Evolutionary conservation across 2,797 vertebrate species (phyloP), one percentile per base, ranked within the genome.

Genomic region (Cynodonichthys magdalenae): DNA sequence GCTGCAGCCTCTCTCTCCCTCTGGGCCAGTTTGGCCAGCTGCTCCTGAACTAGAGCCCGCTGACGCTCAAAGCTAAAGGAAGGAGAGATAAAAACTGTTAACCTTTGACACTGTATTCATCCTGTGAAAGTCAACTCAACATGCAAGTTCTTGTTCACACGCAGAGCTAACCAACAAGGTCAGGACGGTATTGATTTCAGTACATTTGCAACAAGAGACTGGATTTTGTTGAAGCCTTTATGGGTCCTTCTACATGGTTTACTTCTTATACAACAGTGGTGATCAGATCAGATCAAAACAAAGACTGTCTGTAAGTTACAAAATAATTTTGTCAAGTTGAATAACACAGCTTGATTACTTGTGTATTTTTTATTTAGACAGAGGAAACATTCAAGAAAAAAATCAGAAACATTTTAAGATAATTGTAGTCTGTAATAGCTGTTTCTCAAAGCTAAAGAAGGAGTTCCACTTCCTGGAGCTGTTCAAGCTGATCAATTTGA

Each of bases 1-100:
- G 80, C 81, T 31, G 90, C 88, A 0, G 48, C 68, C 34, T 90
- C 90, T 58, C 81, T 90, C 75, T 97, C 96, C 79, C 79, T 93
- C 69, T 90, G 92, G 44, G 91, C 91, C 64, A 95, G 82, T 4
- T 81, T 89, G 31, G 92, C 77, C 77, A 96, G 39, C 69, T 96
- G 94, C 57, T 97, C 95, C 72, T 95, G 93, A 60, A 96, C 89
- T 64, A 94, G 63, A 3, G 93, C 92, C 83, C 96, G 95, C 15
- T 96, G 94, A 48, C 63, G 82, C 77, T 95, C 94, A 67, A 95
- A 97, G 82, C 97, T 98, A 56, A 45, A 1, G 42, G n/a, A 63
- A 41, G 4, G 5, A 4, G 46, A 59, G 29, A 77, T 18, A 29
- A 59, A 6, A 61, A 18, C 9, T 28, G 24, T 65, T 53, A 70